A percentile compares a stretch with the other conserved stretches of the same genome.
These are phyloP conservation scores for Sarcophaga subvicina DNA, from an alignment of 2,888 invertebrate genomes.

Conservation along the genomic window DNA sequence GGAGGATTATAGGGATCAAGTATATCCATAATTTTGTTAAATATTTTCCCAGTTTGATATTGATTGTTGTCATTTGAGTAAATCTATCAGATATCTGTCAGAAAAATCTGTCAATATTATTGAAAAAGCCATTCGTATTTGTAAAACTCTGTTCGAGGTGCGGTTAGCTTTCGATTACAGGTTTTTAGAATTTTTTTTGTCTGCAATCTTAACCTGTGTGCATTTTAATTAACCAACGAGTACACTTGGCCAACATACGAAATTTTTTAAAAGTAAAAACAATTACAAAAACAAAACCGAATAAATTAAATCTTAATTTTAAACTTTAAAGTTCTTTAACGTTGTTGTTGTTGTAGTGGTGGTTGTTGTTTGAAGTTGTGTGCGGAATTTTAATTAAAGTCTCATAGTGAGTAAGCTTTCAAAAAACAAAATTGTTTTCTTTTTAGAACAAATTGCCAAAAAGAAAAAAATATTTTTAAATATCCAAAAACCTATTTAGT, in stretches of 20 bases:
- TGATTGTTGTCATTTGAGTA: neutral
- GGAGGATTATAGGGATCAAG: too few relatives aligned
- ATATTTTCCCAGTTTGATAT: too few relatives aligned
- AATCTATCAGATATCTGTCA: too few relatives aligned
- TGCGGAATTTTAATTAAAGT: conserved; percentile 45
- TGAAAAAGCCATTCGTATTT: neutral
- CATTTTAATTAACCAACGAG: neutral
- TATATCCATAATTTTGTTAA: too few relatives aligned
- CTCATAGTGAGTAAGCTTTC: neutral
- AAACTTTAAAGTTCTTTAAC: conserved; percentile 15
- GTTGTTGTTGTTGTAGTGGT: neutral
- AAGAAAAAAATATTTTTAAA: neutral
- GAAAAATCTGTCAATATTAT: too few relatives aligned
- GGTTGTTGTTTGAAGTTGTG: conserved; percentile 6
- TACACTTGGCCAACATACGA: neutral
- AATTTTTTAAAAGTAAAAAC: neutral
- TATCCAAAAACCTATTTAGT: too few relatives aligned
- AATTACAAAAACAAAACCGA: neutral
- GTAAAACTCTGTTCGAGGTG: neutral
- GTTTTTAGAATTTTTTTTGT: conserved; percentile 3
- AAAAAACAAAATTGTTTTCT: neutral
- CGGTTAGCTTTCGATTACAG: conserved; percentile 3
- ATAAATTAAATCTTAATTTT: neutral
- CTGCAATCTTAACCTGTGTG: conserved; percentile 4
- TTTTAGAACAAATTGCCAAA: conserved; percentile 8